Percentiles rank a stretch among this genome's conserved stretches.
phyloP scores from a whole-genome alignment of 2,888 invertebrate genomes.

The Eustalomyia histrio region DNA sequence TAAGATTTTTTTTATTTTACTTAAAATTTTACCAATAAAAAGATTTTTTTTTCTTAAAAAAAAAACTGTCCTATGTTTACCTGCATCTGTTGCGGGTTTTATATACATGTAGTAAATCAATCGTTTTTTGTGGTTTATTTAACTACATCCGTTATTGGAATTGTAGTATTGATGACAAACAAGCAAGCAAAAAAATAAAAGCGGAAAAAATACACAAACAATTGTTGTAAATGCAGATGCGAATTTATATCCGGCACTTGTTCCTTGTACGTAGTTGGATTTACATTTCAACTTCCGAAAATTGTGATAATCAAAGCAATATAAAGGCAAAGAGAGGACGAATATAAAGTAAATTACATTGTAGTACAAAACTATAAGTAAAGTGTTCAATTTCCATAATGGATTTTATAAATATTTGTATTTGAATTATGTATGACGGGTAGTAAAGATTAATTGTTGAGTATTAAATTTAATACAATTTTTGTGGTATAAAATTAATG shows the following conservation, averaged over 20 bases:
- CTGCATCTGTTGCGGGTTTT: conserved; percentile 63
- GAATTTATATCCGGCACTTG: conserved; percentile 73
- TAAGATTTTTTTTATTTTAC: conserved; percentile 38
- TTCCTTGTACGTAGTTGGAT: conserved; percentile 43
- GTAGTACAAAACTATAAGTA: not conserved
- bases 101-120: conserved; percentile 72
- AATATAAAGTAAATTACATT: not conserved
- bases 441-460: conserved; percentile 12
- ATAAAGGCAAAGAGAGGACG: not conserved
- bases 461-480: conserved; percentile 20
- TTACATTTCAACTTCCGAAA: conserved; percentile 65
- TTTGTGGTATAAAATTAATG: conserved; percentile 1
- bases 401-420: conserved; percentile 30
- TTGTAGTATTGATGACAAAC: conserved; percentile 64
- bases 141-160: conserved; percentile 74
- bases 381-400: conserved; percentile 52
- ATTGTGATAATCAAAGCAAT: conserved; percentile 30
- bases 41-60: conserved; percentile 42
- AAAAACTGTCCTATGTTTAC: conserved; percentile 47
- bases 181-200: conserved; percentile 41
- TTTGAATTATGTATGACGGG: not conserved
- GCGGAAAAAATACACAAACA: conserved; percentile 68
- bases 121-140: conserved; percentile 77
- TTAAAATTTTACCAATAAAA: conserved; percentile 55
- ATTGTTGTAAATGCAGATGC: conserved; percentile 74